Base-by-base conservation (phyloP, 2,888 invertebrate genomes). In the Caradrina kadenii region DNA sequence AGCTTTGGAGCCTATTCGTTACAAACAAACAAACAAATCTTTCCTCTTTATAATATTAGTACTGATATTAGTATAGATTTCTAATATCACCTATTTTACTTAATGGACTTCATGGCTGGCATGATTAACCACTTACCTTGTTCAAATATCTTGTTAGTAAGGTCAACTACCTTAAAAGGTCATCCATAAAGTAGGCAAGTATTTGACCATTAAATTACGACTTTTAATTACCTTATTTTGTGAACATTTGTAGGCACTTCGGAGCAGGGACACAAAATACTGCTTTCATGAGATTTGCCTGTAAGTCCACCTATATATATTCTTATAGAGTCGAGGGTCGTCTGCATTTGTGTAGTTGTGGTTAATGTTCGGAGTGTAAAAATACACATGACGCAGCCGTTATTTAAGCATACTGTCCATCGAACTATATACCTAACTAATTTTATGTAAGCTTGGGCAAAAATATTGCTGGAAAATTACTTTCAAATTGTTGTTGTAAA, bases 151-250 rank as follows among this genome's bases (percentile, higher is more conserved):
- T 54, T n/a, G n/a, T 62, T 53, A 2, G 7, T 70, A 42, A 55
- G 70, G 63, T 63, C 49, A 63, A 73, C 63, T 55, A 62, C 63
- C n/a, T 17, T 31, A 11, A 73, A 52, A 71, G 61, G 50, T 71
- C 49, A 63, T 10, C 22, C 13, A n/a, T 21, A 1, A 13, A 45
- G 15, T 17, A 17, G 17, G 17, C 6, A 62, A 42, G 8, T 22
- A 35, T 54, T 56, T 48, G 19, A 56, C 39, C 15, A 58, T 56
- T 26, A 13, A 1, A 58, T 56, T 26, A 13, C 1, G 11, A 39
- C 35, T 52, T 70, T 13, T 21, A 19, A 26, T 73, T 52, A 22
- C 42, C 35, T 54, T 17, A 39, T 69, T 63, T 72, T 49, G 8
- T 42, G n/a, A 31, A 22, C 17, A 5, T 70, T 7, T 35, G 31